Conservation (phyloP, 2,888 invertebrate species). For the Drosophila bunnanda region DNA sequence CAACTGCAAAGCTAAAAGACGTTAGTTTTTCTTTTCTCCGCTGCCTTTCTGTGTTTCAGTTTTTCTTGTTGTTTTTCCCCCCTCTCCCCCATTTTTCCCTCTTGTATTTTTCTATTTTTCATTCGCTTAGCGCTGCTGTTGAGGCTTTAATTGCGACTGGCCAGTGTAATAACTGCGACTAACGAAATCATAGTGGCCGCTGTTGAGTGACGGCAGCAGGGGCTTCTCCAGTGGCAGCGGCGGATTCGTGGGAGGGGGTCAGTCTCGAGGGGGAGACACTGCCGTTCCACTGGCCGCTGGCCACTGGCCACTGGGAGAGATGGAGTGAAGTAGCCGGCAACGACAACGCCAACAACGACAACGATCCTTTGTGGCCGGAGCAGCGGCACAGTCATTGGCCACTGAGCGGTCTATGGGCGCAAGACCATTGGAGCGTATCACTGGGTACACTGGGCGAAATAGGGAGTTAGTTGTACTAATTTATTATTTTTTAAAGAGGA, state of each 20-base stretch:
- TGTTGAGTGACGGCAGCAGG: constrained; percentile 37
- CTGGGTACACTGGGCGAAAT: constrained; percentile 1
- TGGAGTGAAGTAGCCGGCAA: constrained; percentile 45
- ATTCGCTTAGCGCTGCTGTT: constrained; percentile 39
- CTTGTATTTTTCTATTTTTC: constrained; percentile 5
- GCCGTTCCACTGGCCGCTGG: neutral
- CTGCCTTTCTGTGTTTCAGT: constrained; percentile 11
- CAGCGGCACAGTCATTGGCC: constrained; percentile 20
- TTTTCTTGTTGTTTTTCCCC: constrained; percentile 22
- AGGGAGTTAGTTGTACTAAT: neutral
- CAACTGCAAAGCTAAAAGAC: constrained; percentile 64
- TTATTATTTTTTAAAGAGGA: neutral
- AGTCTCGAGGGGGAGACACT: neutral
- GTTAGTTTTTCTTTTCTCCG: constrained; percentile 56
- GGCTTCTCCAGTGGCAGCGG: neutral
- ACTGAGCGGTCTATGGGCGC: constrained; percentile 26
- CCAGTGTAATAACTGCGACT: constrained; percentile 71
- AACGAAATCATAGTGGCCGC: constrained; percentile 59
- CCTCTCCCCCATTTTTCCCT: too few relatives aligned
- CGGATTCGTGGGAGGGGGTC: constrained; percentile 3
- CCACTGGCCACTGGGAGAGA: constrained; percentile 12
- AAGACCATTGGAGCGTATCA: constrained; percentile 36
- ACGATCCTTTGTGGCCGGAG: constrained; percentile 31
- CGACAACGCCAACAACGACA: constrained; percentile 26
- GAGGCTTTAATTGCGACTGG: constrained; percentile 52